These are phyloP conservation scores for Hypocryptadius cinnamomeus DNA, from an alignment of 2,113 vertebrate genomes.

Conservation along the genomic window DNA sequence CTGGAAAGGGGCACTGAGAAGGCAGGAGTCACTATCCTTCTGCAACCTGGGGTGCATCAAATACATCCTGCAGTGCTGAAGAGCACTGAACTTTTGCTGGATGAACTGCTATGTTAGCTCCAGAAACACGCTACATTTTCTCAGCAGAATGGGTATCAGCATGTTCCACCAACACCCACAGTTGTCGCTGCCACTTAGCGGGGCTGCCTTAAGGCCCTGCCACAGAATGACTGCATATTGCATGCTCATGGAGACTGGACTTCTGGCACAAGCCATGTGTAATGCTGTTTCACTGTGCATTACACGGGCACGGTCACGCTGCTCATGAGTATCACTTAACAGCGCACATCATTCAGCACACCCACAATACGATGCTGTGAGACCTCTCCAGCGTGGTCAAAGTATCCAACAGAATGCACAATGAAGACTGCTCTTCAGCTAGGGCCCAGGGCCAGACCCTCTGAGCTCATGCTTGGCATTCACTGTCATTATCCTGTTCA, in stretches of 20 bases:
- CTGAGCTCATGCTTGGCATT: background rate
- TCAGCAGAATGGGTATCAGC: background rate
- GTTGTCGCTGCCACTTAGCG: background rate
- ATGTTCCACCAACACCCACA: background rate
- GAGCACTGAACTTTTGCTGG: background rate
- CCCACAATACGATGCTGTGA: fast-evolving
- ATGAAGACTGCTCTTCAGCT: background rate
- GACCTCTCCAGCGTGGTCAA: background rate
- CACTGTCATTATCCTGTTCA: background rate
- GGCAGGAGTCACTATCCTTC: background rate
- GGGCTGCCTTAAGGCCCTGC: background rate
- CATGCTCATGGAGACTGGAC: background rate
- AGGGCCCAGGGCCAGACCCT: background rate
- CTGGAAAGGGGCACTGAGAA: background rate
- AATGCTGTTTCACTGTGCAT: background rate
- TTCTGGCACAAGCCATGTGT: background rate
- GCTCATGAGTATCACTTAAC: background rate
- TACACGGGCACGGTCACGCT: fast-evolving
- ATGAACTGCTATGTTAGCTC: background rate
- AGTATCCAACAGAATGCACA: background rate
- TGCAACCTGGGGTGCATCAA: background rate
- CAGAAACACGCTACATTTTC: background rate
- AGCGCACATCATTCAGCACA: background rate
- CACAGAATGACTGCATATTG: background rate
- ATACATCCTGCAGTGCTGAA: background rate